Percentiles rank a stretch among this genome's conserved stretches.
Conservation (phyloP, 2,113 vertebrate species). For the Varanus salvator region DNA sequence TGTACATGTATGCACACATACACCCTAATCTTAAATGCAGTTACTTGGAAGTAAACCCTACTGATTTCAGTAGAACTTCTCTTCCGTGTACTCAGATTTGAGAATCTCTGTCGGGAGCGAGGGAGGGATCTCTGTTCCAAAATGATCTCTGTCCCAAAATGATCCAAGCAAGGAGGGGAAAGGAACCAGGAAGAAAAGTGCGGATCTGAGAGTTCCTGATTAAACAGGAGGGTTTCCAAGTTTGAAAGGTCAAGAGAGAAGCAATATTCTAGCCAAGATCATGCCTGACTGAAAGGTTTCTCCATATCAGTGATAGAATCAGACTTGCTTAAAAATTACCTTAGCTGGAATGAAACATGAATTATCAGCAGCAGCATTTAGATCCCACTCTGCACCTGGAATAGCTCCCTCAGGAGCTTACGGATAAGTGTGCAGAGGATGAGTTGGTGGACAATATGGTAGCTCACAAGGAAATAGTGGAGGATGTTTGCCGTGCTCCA, state of each 20-base stretch:
- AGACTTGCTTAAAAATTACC: not conserved
- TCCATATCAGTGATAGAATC: not conserved
- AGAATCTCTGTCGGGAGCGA: not conserved
- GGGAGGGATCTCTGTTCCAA: too few species aligned
- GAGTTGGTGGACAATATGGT: not conserved
- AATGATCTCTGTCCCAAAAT: not conserved
- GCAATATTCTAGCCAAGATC: not conserved
- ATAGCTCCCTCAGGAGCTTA: too few species aligned
- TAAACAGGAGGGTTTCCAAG: not conserved
- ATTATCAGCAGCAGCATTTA: too few species aligned
- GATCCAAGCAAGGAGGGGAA: not conserved
- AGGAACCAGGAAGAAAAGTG: not conserved
- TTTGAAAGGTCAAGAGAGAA: not conserved
- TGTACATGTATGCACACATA: too few species aligned
- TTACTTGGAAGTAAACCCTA: not conserved
- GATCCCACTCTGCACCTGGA: too few species aligned
- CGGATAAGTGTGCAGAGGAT: too few species aligned
- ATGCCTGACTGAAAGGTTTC: not conserved
- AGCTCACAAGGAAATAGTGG: not conserved
- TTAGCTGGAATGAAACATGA: not conserved
- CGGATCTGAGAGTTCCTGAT: not conserved
- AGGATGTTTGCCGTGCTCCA: not conserved
- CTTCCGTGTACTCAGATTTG: not conserved
- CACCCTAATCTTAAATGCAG: not conserved
- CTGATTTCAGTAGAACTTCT: not conserved